Evolutionary conservation across 2,888 invertebrate genomes (phyloP).

Genomic region (Leucophenga montana): DNA sequence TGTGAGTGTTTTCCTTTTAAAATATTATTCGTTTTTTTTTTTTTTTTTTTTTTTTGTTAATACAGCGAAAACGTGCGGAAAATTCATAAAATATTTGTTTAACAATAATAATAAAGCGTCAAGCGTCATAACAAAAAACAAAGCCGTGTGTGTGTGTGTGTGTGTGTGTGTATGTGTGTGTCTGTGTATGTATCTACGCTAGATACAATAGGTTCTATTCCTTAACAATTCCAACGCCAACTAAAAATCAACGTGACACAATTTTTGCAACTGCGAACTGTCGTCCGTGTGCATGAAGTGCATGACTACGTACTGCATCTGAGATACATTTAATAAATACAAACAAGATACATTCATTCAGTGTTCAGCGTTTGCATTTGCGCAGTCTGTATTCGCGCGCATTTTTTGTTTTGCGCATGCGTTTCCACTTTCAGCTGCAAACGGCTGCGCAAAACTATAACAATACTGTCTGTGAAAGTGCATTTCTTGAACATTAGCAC

Average conservation of each 20-base stretch:
- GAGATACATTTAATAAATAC: not conserved
- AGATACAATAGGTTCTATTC: too few species aligned
- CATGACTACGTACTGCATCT: not conserved
- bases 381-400: not conserved
- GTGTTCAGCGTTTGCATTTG: too few species aligned
- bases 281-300: too few species aligned
- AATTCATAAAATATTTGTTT: slow-evolving; percentile 45
- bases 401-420: not conserved
- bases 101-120: slow-evolving; percentile 13
- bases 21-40: slow-evolving; percentile 30
- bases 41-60: slow-evolving; percentile 24
- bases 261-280: slow-evolving; percentile 30
- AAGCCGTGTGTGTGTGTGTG: too few species aligned
- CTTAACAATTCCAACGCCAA: slow-evolving; percentile 11
- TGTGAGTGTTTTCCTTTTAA: slow-evolving; percentile 33
- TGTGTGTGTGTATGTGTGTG: too few species aligned
- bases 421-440: not conserved
- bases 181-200: too few species aligned
- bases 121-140: slow-evolving; percentile 25
- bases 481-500: not conserved
- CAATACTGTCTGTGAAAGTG: not conserved
- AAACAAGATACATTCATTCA: not conserved
- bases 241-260: slow-evolving; percentile 39
- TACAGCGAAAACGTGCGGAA: slow-evolving; percentile 49
- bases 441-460: not conserved